phyloP scores from a whole-genome alignment of 2,113 vertebrate species.

The Lagopus leucura region DNA sequence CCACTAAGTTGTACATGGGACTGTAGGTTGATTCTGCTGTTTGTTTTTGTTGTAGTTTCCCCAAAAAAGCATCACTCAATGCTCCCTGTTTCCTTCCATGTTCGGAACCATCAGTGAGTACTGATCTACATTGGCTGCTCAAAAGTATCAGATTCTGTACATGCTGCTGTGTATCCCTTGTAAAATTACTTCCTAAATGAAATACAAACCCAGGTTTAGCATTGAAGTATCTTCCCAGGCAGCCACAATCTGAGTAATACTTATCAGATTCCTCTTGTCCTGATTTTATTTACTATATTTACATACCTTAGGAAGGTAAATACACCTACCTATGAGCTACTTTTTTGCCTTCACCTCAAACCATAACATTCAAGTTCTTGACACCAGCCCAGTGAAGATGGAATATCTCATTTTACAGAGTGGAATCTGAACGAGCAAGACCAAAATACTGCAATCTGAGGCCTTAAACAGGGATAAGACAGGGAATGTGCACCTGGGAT shows the following conservation, averaged over 20 bases:
- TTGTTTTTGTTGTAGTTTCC: not conserved
- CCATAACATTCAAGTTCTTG: not conserved
- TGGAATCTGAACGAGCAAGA: not conserved
- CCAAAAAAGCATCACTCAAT: not conserved
- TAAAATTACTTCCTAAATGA: not conserved
- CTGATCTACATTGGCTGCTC: not conserved
- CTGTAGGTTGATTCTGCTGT: not conserved
- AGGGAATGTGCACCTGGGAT: not conserved
- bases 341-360: not conserved
- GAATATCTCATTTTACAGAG: not conserved
- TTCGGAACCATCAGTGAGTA: not conserved
- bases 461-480: not conserved
- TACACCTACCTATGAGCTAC: not conserved
- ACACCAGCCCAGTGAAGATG: not conserved
- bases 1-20: not conserved
- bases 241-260: not conserved
- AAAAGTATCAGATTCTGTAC: not conserved
- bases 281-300: not conserved
- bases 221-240: not conserved
- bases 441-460: not conserved
- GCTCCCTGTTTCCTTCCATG: not conserved
- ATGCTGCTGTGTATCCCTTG: not conserved
- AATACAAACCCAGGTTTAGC: not conserved
- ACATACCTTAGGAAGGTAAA: not conserved
- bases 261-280: not conserved